A percentile compares a stretch with the other conserved stretches of the same genome.
Conservation (phyloP, 2,797 vertebrate genomes). For the Propithecus deckenii region DNA sequence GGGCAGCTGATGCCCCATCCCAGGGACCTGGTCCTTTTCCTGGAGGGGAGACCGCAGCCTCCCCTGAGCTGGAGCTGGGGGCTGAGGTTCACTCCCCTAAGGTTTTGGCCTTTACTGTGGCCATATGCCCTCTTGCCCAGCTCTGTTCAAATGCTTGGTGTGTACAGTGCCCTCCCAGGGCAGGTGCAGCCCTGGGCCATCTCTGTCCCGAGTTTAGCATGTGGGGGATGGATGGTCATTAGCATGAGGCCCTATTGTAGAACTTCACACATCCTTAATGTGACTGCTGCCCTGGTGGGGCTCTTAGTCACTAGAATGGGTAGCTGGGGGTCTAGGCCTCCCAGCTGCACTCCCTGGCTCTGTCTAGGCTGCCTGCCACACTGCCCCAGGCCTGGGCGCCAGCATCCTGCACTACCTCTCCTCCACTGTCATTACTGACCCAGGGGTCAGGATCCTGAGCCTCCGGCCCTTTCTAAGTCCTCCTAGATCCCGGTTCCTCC, state of each 20-base stretch:
- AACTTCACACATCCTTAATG: too few relatives aligned
- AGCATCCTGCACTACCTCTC: not conserved
- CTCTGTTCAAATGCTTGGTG: not conserved
- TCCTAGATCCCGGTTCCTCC: not conserved
- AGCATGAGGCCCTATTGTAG: not conserved
- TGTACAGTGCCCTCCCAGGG: not conserved
- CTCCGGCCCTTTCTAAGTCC: not conserved
- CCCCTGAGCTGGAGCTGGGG: not conserved
- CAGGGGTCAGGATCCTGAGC: not conserved
- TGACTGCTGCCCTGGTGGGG: not conserved
- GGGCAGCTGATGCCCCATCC: not conserved
- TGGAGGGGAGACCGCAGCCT: not conserved
- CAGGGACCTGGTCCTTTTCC: not conserved
- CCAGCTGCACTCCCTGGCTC: not conserved
- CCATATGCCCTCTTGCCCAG: not conserved
- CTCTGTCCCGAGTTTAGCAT: not conserved
- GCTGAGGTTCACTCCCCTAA: not conserved
- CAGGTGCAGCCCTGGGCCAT: not conserved
- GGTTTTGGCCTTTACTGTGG: not conserved
- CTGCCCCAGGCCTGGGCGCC: not conserved
- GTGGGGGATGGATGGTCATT: fast-evolving
- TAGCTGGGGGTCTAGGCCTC: not conserved
- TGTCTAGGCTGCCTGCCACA: not conserved
- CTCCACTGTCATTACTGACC: not conserved
- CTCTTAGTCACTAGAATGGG: not conserved